Evolutionary conservation across 53 echinoderm and acorn worm genomes (phyloP), one percentile per base, ranked within the genome.

Genomic region (Mesocentrotus franciscanus): DNA sequence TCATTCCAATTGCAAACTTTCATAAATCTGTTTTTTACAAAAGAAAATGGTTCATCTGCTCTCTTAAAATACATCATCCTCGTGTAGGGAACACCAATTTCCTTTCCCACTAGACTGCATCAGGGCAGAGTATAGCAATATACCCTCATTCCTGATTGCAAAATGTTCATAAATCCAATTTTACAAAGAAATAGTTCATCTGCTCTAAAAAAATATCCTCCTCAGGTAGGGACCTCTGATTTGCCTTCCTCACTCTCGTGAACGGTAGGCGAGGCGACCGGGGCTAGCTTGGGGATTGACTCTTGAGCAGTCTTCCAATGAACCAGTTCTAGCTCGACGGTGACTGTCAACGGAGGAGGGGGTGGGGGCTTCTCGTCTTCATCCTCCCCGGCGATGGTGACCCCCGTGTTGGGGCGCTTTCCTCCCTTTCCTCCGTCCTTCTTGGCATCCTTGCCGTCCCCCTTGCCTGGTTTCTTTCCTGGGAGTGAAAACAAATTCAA

Each of bases 281-380:
- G 95, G 30, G 85, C 95, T 12, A 93, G 95, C 89, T 98, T 97
- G 17, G 97, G 96, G 22, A 99, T 96, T 18, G 99, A 97, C 57
- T 99, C 99, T 60, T 97, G 96, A 8, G 99, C 99, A 0, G 99
- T 97, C 95, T 97, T 95, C 99, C 99, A 99, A 42, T 96, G 97
- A 30, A 98, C 96, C 17, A 99, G 96, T 55, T 97, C 94, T 39
- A 99, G 93, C 92, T 96, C 90, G 10, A 96, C 26, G 10, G 97
- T 85, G 18, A 97, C 97, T 4, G 96, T 97, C 27, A 98, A 95
- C 7, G 98, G 97, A 57, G 97, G 99, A 81, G 97, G 96, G 60
- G 97, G 97, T 3, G 93, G 89, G 58, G 95, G 93, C 85, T 81
- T 92, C 81, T 98, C 97, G 71, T 92, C 96, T 9, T 97, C 98